These are phyloP conservation scores for Pionites leucogaster DNA, from an alignment of 2,113 vertebrate species.

Conservation along the genomic window DNA sequence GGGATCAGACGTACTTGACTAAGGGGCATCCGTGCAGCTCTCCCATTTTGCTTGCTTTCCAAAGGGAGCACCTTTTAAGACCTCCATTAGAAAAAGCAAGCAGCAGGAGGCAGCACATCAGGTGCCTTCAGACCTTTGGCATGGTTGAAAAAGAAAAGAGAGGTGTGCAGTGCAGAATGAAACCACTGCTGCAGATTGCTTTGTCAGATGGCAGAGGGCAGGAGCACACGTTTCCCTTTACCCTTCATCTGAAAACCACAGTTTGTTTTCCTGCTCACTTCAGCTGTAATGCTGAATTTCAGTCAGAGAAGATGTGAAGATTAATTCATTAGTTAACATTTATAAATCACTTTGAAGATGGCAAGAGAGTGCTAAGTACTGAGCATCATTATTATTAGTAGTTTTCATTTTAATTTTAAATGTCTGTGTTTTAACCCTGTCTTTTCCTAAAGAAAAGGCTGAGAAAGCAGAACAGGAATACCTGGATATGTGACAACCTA, in stretches of 20 bases:
- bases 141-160: not conserved
- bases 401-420: constrained; percentile 30
- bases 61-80: constrained; percentile 21
- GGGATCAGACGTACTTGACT: not conserved
- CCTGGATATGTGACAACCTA: fast-evolving
- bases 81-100: not conserved
- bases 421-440: not conserved
- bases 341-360: constrained; percentile 51
- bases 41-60: constrained; percentile 1
- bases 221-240: not conserved
- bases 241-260: not conserved
- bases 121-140: constrained; percentile 18
- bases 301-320: not conserved
- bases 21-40: not conserved
- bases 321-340: constrained; percentile 61
- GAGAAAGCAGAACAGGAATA: not conserved
- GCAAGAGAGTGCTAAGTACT: constrained; percentile 11
- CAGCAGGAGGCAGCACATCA: not conserved
- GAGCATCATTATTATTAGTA: not conserved
- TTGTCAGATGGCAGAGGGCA: not conserved
- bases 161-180: not conserved
- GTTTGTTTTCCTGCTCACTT: not conserved
- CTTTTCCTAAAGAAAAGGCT: not conserved
- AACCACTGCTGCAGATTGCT: not conserved
- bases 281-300: constrained; percentile 4